phyloP scores from a whole-genome alignment of 2,797 vertebrate species.

The Coregonus sp. region DNA sequence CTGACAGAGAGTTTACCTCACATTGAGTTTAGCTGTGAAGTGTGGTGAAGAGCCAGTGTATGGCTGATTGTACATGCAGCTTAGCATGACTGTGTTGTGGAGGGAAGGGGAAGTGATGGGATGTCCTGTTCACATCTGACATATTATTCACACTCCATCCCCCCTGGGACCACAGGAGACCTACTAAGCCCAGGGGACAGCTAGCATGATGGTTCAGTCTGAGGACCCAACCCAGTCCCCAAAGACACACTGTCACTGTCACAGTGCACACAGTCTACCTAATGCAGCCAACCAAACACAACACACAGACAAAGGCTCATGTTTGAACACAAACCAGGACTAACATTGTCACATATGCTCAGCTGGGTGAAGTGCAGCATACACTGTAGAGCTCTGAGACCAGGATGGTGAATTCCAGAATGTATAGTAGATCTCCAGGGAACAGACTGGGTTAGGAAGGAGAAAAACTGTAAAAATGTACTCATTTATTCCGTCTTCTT shows the following conservation, averaged over 20 bases:
- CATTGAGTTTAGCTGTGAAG: too few species aligned
- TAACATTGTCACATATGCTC: background rate
- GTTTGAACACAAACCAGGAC: constrained; percentile 12
- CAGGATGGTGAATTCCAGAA: too few species aligned
- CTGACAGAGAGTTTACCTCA: too few species aligned
- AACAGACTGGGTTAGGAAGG: background rate
- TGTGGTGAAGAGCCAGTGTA: too few species aligned
- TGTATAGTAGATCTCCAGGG: too few species aligned
- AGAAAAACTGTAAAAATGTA: constrained; percentile 25
- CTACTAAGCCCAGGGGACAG: constrained; percentile 49
- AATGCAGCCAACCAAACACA: constrained; percentile 15
- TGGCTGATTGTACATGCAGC: constrained; percentile 17
- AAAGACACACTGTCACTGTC: constrained; percentile 57
- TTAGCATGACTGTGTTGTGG: constrained; percentile 6
- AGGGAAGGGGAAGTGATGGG: constrained; percentile 1
- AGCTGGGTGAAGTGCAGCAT: background rate
- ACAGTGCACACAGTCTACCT: constrained; percentile 39
- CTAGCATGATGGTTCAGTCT: constrained; percentile 47
- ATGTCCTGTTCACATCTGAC: constrained; percentile 44
- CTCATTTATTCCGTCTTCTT: constrained; percentile 56
- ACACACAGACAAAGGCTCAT: constrained; percentile 25
- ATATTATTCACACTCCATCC: constrained; percentile 26
- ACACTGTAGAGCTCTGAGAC: background rate
- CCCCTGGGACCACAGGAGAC: constrained; percentile 36
- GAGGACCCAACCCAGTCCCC: constrained; percentile 52